Base-by-base conservation (phyloP, 2,113 vertebrate genomes). In the Nibea coibor region DNA sequence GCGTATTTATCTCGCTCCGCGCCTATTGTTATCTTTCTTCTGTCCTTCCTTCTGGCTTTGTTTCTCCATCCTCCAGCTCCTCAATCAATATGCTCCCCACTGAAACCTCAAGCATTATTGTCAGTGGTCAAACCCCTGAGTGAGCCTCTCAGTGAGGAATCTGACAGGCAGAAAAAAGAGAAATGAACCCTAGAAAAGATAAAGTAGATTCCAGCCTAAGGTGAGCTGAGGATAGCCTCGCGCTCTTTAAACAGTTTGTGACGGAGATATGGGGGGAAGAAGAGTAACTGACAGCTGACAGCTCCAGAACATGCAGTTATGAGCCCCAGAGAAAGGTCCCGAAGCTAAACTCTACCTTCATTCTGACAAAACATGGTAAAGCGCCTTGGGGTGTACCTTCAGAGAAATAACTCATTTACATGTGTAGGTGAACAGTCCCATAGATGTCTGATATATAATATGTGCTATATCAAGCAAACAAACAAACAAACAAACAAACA, bases 141-240 rank as follows among this genome's bases (percentile, higher is more conserved):
- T 58, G 78, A 80, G 75, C 63, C 63, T 80, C 80, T 39, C 78
- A 5, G 51, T 72, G 58, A 83, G 80, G 79, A 84, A 85, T 81
- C 76, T 82, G 86, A 84, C 85, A 84, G 48, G 62, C 64, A 63
- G 80, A 78, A 42, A 65, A 81, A 15, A 65, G 47, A 83, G 47
- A 83, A 77, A 73, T 48, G 10, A 79, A 74, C 56, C 53, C 77
- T 66, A 80, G 72, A 45, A 64, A 73, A 76, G 47, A 83, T 53
- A 64, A 1, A n/a, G 73, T 3, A 76, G 61, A 86, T 86, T 87
- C 82, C 80, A 78, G 75, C 67, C 66, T 66, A 51, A 89, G 89
- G 88, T 90, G 71, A 92, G 56, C 63, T 43, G 26, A 89, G 83
- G 89, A 84, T 72, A 89, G 78, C 57, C 28, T 63, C 10, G 2